Percentiles rank a stretch among this genome's conserved stretches.
phyloP scores from a whole-genome alignment of 2,113 vertebrate genomes.

The Kryptolebias marmoratus region DNA sequence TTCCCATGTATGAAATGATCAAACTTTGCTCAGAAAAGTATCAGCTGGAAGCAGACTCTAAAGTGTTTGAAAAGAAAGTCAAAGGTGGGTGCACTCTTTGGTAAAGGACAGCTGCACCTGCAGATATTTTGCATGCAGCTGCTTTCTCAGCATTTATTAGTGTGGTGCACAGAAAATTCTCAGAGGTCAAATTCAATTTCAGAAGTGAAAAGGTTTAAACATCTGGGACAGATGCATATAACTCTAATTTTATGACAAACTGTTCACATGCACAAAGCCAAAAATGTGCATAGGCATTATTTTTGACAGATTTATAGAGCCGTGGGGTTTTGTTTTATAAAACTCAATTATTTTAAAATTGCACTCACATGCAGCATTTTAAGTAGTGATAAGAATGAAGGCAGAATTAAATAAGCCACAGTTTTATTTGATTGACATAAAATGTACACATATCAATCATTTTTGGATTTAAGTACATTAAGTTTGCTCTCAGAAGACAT shows the following conservation, averaged over 20 bases:
- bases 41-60: not conserved
- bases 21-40: not conserved
- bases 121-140: not conserved
- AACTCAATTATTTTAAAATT: too few species aligned
- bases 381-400: too few species aligned
- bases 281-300: too few species aligned
- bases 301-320: too few species aligned
- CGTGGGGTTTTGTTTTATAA: too few species aligned
- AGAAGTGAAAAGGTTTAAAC: not conserved
- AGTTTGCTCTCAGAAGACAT: too few species aligned
- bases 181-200: not conserved
- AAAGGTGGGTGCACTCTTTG: not conserved
- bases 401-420: too few species aligned
- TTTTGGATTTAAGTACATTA: too few species aligned
- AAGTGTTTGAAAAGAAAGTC: not conserved
- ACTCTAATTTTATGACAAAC: not conserved
- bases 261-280: too few species aligned
- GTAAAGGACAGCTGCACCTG: not conserved
- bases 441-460: too few species aligned
- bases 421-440: too few species aligned
- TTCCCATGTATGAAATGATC: not conserved
- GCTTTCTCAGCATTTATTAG: not conserved
- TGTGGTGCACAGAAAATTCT: not conserved
- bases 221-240: not conserved
- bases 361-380: too few species aligned